Evolutionary conservation across 1,140 invertebrate species (phyloP).

Genomic region (Protaetia brevitarsis): DNA sequence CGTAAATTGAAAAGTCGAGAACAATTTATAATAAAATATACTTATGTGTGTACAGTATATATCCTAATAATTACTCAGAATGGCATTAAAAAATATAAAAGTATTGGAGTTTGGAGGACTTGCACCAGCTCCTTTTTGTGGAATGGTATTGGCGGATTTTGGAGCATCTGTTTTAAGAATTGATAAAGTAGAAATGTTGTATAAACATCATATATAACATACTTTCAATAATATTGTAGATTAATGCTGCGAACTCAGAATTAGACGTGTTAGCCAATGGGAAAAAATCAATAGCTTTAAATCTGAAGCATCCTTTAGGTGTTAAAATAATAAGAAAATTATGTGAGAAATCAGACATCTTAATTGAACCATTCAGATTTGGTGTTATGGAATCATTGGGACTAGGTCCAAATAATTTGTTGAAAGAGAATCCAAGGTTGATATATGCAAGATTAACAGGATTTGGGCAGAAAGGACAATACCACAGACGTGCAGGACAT

Average conservation of each 20-base stretch:
- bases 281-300: conserved; percentile 78
- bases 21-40: too few relatives aligned
- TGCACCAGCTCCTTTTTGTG: conserved; percentile 95
- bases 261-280: conserved; percentile 73
- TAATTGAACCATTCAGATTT: conserved; percentile 90
- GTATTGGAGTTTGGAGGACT: conserved; percentile 94
- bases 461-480: conserved; percentile 83
- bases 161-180: conserved; percentile 89
- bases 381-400: conserved; percentile 94
- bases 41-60: too few relatives aligned
- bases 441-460: conserved; percentile 93
- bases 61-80: too few relatives aligned
- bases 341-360: conserved; percentile 73
- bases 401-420: conserved; percentile 75
- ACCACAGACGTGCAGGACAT: conserved; percentile 82
- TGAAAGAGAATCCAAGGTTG: conserved; percentile 74
- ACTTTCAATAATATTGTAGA: conserved; percentile 30
- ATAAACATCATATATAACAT: background rate
- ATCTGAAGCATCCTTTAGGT: conserved; percentile 77
- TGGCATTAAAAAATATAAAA: conserved; percentile 84
- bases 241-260: conserved; percentile 27
- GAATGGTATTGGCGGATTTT: conserved; percentile 92
- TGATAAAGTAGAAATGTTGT: conserved; percentile 67
- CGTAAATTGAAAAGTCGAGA: too few relatives aligned
- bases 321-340: conserved; percentile 69